These are phyloP conservation scores for Tangachromis dhanisi DNA, from an alignment of 2,113 vertebrate species.

Conservation along the genomic window DNA sequence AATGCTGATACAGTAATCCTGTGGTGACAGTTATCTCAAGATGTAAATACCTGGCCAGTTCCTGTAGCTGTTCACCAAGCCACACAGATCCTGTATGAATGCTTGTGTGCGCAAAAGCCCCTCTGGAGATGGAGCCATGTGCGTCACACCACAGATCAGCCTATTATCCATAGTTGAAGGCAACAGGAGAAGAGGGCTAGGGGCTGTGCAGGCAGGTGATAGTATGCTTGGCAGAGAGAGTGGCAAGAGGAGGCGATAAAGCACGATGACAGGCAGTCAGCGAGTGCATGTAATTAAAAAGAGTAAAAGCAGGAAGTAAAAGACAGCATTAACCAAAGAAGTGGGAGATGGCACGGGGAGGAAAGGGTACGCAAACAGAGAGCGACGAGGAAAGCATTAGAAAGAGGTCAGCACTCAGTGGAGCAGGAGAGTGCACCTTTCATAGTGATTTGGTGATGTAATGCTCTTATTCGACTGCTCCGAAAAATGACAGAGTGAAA, in stretches of 20 bases:
- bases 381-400: background rate
- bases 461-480: conserved; percentile 13
- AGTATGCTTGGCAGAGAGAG: background rate
- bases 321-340: background rate
- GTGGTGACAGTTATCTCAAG: conserved; percentile 53
- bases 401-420: conserved; percentile 17
- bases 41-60: conserved; percentile 56
- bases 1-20: conserved; percentile 39
- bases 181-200: conserved; percentile 7
- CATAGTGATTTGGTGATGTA: conserved; percentile 14
- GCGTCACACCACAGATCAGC: conserved; percentile 63
- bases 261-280: background rate
- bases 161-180: conserved; percentile 56
- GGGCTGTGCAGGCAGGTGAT: conserved; percentile 37
- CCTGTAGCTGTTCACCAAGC: conserved; percentile 35
- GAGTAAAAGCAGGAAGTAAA: background rate
- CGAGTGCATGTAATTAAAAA: background rate
- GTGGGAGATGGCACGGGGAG: background rate
- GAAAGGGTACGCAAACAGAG: background rate
- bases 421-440: background rate
- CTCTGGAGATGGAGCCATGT: conserved; percentile 52
- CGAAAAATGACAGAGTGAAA: background rate
- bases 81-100: conserved; percentile 47
- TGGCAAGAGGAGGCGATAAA: conserved; percentile 16
- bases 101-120: conserved; percentile 55